These are phyloP conservation scores for Microcebus griseorufus DNA, from an alignment of 2,113 vertebrate species.

Conservation along the genomic window DNA sequence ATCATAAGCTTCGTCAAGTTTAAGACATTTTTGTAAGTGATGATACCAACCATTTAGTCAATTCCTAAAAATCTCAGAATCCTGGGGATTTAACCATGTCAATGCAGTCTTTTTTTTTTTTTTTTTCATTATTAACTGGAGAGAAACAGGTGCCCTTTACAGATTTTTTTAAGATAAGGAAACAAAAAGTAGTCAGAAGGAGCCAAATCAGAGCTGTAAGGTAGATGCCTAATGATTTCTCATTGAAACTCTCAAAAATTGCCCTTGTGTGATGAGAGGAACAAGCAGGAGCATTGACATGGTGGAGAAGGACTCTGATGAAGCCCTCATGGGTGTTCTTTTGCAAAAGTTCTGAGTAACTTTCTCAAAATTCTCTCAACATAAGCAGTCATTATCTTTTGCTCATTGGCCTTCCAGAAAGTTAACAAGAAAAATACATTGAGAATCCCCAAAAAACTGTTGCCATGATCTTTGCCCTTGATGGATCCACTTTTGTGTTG, in stretches of 20 bases:
- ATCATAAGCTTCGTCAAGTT: not conserved
- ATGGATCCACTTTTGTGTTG: not conserved
- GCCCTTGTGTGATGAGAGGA: not conserved
- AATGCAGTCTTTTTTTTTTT: not conserved
- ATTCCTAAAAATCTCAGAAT: not conserved
- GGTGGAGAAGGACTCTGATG: not conserved
- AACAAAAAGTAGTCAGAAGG: not conserved
- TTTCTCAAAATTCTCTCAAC: not conserved
- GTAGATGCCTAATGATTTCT: not conserved
- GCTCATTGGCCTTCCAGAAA: not conserved
- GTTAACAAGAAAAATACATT: not conserved
- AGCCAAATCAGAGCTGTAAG: not conserved
- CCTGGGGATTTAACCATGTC: not conserved
- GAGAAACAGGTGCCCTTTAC: not conserved
- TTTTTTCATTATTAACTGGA: not conserved
- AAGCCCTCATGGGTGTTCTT: not conserved
- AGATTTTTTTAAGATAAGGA: not conserved
- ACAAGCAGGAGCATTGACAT: not conserved
- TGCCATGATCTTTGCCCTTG: not conserved
- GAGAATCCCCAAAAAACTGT: not conserved
- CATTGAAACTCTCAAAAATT: not conserved
- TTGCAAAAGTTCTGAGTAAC: not conserved
- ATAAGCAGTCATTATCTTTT: not conserved
- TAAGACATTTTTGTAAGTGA: not conserved
- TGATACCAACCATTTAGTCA: not conserved